Percentiles rank a stretch among this genome's conserved stretches.
Evolutionary conservation across 2,888 invertebrate species (phyloP).

Genomic region (Lumbricus terrestris): DNA sequence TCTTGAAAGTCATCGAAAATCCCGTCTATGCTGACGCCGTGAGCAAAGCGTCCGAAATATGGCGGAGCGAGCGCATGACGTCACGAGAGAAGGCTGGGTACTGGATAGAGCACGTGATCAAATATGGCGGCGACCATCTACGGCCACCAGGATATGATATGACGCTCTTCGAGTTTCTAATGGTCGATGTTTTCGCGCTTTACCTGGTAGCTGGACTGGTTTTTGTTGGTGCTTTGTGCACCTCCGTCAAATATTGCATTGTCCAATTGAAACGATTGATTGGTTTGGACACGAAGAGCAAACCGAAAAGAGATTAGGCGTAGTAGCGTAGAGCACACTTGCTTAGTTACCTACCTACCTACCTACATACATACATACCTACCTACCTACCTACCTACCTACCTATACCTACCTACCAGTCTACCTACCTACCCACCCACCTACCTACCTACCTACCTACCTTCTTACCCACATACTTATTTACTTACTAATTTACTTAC

Average conservation of each 20-base stretch:
- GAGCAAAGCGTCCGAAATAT: slow-evolving; percentile 27
- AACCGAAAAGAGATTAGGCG: not conserved
- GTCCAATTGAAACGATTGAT: not conserved
- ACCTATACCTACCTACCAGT: too few relatives aligned
- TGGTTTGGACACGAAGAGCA: not conserved
- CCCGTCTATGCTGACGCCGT: slow-evolving; percentile 10
- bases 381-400: too few relatives aligned
- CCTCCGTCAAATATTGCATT: not conserved
- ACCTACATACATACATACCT: too few relatives aligned
- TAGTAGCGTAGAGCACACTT: not conserved
- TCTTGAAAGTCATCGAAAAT: slow-evolving; percentile 13
- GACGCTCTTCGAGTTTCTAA: slow-evolving; percentile 29
- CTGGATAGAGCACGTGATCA: slow-evolving; percentile 31
- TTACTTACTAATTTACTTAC: too few relatives aligned
- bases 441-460: too few relatives aligned
- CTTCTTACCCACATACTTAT: too few relatives aligned
- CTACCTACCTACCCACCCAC: too few relatives aligned
- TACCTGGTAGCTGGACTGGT: not conserved
- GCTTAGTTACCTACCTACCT: too few relatives aligned
- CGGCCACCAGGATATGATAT: slow-evolving; percentile 20
- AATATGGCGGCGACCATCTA: slow-evolving; percentile 29
- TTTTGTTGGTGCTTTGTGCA: not conserved
- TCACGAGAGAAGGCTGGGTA: slow-evolving; percentile 23
- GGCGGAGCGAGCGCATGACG: not conserved
- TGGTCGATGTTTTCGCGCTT: slow-evolving; percentile 37